Evolutionary conservation across 2,888 invertebrate genomes (phyloP), one percentile per base, ranked within the genome.

Genomic region (Tanypteryx hageni): DNA sequence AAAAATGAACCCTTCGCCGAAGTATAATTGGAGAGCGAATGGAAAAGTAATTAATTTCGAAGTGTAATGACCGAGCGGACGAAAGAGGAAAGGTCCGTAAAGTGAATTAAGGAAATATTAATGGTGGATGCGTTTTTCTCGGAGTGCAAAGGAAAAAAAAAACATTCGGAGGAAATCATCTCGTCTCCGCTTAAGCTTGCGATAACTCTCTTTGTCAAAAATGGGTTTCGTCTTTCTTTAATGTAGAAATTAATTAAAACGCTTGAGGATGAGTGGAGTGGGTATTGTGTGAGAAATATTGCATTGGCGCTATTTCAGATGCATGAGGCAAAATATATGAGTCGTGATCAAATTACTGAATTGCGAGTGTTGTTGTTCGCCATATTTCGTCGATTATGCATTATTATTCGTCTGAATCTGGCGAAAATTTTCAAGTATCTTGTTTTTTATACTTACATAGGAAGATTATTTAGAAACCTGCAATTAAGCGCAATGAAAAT

Each of bases 1-100:
- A 86, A 86, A 86, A 61, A 61, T 22, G 86, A 61, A 61, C 61
- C 61, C 14, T 16, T 44, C 0, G 27, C 16, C 61, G 86, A 61
- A 61, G 27, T 61, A 86, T 86, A 86, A 86, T 86, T 86, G 59
- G 57, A 61, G 61, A 86, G 61, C 31, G 86, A 61, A 86, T 59
- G 83, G 61, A 14, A 31, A 59, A 18, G 59, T 86, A 86, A 86
- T 86, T 86, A 86, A 61, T 86, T 86, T 61, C 31, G 18, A 27
- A 61, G 58, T 86, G 27, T 16, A 86, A 61, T 61, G 31, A 31
- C 61, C 61, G 27, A 61, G 76, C 27, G 76, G 76, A 86, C 59
- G 86, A 1, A 27, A 61, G 14, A 16, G 27, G 59, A 86, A 86
- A 61, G 13, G 86, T 59, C 31, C 27, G 61, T 16, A 86, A 86